phyloP scores from a whole-genome alignment of 2,797 vertebrate genomes.

The Karalla daura region DNA sequence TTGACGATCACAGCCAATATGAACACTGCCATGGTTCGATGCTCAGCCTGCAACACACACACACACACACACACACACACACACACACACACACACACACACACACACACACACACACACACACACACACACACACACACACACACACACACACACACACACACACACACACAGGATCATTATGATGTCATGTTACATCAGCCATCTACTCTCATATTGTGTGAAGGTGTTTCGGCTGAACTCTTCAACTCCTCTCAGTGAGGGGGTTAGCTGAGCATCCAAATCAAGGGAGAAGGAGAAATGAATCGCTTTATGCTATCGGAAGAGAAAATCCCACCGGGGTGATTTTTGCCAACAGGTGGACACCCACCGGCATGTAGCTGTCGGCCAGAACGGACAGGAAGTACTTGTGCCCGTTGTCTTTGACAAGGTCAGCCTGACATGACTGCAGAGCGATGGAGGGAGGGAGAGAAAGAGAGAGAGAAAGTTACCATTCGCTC shows the following conservation, averaged over 20 bases:
- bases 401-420: constrained; percentile 99
- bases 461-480: neutral
- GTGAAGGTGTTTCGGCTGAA: neutral
- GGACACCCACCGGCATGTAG: constrained; percentile 96
- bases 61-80: too few species aligned
- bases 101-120: too few species aligned
- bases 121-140: too few species aligned
- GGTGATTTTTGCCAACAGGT: neutral
- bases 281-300: neutral
- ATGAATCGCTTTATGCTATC: neutral
- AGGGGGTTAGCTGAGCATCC: neutral
- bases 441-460: constrained; percentile 85
- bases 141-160: too few species aligned
- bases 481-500: constrained; percentile 10
- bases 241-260: neutral
- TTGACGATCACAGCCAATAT: constrained; percentile 98
- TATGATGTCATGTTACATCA: neutral
- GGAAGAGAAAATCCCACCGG: neutral
- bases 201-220: too few species aligned
- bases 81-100: too few species aligned
- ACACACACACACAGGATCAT: too few species aligned
- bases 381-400: constrained; percentile 95
- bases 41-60: constrained; percentile 90
- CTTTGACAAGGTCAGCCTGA: constrained; percentile 97
- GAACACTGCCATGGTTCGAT: constrained; percentile 98